phyloP scores from a whole-genome alignment of 2,113 vertebrate species.

The Indri indri region DNA sequence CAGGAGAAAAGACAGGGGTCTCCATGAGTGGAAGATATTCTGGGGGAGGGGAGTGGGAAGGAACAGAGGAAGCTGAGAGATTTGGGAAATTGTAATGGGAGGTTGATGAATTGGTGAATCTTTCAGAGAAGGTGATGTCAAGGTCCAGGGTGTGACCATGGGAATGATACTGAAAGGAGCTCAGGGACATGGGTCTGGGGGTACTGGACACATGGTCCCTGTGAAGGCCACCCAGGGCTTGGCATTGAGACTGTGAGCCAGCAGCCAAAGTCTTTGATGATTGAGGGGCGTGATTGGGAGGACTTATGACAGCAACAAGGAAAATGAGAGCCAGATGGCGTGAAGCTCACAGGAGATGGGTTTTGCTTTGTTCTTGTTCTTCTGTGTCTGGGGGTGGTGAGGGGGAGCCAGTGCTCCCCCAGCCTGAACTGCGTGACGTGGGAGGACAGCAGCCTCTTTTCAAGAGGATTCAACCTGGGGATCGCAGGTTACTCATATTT shows the following conservation, averaged over 20 bases:
- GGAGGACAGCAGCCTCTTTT: background rate
- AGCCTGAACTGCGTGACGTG: background rate
- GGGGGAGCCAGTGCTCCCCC: accelerated
- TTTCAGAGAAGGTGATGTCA: background rate
- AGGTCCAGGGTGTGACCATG: background rate
- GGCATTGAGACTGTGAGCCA: background rate
- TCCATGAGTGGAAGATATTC: background rate
- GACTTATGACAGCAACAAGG: background rate
- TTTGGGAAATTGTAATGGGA: too few species aligned
- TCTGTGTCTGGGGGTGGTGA: background rate
- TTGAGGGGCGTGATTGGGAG: background rate
- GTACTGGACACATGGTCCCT: background rate
- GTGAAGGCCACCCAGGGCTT: accelerated
- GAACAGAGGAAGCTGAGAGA: too few species aligned
- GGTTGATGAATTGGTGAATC: background rate
- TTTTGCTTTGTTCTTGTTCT: background rate
- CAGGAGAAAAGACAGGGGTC: background rate
- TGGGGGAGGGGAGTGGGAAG: too few species aligned
- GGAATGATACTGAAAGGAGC: background rate
- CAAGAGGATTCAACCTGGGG: background rate
- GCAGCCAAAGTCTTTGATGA: background rate
- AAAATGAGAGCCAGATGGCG: background rate
- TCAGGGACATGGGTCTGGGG: background rate
- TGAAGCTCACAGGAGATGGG: accelerated
- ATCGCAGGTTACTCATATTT: accelerated